Evolutionary conservation across 2,888 invertebrate species (phyloP), one percentile per base, ranked within the genome.

Genomic region (Euplagia quadripunctaria): DNA sequence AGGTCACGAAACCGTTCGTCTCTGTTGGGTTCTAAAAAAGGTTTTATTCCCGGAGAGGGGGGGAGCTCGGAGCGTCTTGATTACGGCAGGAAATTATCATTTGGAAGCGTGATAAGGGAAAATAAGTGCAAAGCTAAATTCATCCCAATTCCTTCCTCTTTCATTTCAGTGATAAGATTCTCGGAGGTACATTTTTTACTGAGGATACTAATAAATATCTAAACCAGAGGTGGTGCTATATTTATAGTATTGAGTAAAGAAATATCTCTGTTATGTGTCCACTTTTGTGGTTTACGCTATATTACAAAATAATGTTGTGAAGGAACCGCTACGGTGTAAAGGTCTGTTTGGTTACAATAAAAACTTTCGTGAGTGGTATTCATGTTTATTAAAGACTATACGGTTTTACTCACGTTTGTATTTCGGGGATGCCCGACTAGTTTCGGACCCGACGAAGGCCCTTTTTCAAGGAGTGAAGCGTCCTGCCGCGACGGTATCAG

Each of bases 11-110:
- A 69, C 17, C 61, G 4, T 58, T 43, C n/a, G 20, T 17, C 65
- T 71, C 42, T 43, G 70, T 43, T 17, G 20, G 11, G 9, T 64
- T 64, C 17, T 55, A 16, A 43, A 65, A n/a, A 46, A 51, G 51
- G 46, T 41, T 65, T 70, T 51, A 42, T 55, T 41, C 65, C 58
- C 16, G 12, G 52, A 68, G 63, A n/a, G 42, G 12, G 12, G 11
- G 42, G 70, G 72, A 43, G 8, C 70, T 73, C 73, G 31, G 58
- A 70, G 64, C 58, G 75, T 67, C 74, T 76, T 79, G 70, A 78
- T 82, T 74, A 78, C 68, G 42, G 4, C 64, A 52, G 74, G 72
- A 82, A 78, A 79, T 82, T 81, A 82, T 77, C 68, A 80, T 78
- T 82, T 66, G 61, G 61, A 31, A 74, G 68, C 69, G 71, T 68